Base-by-base conservation (phyloP, 2,113 vertebrate genomes). In the Propithecus coquereli region DNA sequence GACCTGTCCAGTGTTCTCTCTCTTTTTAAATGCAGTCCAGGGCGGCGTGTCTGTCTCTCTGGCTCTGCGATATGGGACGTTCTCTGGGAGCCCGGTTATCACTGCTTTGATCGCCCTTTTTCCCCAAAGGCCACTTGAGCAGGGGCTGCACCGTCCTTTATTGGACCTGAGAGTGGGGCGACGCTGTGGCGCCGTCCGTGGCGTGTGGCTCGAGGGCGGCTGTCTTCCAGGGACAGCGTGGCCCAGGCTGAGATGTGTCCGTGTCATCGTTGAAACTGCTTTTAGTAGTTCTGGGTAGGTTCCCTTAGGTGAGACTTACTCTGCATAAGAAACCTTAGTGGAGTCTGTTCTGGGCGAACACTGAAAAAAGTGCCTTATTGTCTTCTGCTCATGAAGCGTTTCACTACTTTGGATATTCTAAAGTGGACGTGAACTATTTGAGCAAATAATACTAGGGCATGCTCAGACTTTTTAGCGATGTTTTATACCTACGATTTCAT, bases 361-460 rank as follows among this genome's bases (percentile, higher is more conserved):
- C 93, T 97, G 77, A 25, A 83, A 95, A 85, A 97, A 94, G 97
- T 96, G 95, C 90, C 94, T 98, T 95, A 68, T 61, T 95, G 47
- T 95, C 25, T 95, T 93, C 70, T 88, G 97, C 98, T 98, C 96
- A 47, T 59, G 81, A 91, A 47, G 73, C 57, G 61, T 90, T 76
- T 68, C 73, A 25, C 63, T 87, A 63, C 79, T 83, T 82, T 52
- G 40, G 85, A 45, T 27, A n/a, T 96, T 90, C 94, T 50, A 13
- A 45, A 18, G 20, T 54, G 61, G 65, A 8, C 54, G 70, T 87
- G 90, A 43, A 4, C 80, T 47, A 3, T 86, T 96, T 34, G 87
- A 52, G 93, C n/a, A 52, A 1, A 30, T 85, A 45, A 63, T 90
- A 77, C 89, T 23, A 68, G 95, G 85, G 88, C 96, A 37, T 54